Conservation (phyloP, 2,888 invertebrate species). For the Ochropacha duplaris region DNA sequence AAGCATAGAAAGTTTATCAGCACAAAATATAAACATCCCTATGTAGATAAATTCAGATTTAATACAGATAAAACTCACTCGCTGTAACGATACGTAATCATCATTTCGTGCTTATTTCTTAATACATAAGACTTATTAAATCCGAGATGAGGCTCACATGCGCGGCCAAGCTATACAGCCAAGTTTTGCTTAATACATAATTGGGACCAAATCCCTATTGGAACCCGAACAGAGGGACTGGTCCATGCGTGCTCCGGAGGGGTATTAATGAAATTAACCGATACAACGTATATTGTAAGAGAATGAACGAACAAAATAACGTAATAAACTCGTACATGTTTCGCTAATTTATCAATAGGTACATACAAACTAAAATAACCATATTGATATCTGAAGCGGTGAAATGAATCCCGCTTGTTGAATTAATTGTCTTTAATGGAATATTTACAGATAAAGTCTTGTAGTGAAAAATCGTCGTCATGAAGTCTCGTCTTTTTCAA, state of each 20-base stretch:
- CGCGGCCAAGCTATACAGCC: slow-evolving; percentile 58
- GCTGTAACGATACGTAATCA: neutral
- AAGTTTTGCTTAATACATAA: slow-evolving; percentile 76
- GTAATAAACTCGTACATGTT: neutral
- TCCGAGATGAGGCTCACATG: slow-evolving; percentile 59
- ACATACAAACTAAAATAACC: neutral
- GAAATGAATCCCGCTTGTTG: too few species aligned
- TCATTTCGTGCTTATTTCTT: slow-evolving; percentile 7
- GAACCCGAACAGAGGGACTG: slow-evolving; percentile 64
- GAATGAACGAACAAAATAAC: slow-evolving; percentile 13
- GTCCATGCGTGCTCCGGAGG: slow-evolving; percentile 70
- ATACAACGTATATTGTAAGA: slow-evolving; percentile 57
- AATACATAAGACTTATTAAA: slow-evolving; percentile 41
- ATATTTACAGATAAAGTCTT: too few species aligned
- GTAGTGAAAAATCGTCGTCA: too few species aligned
- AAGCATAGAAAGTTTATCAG: too few species aligned
- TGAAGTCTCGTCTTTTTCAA: too few species aligned
- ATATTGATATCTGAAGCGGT: too few species aligned
- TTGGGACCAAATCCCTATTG: slow-evolving; percentile 78
- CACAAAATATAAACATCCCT: too few species aligned
- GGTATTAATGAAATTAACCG: slow-evolving; percentile 79
- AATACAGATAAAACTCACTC: neutral
- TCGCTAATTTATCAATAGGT: neutral
- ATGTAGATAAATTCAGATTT: neutral
- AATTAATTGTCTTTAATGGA: too few species aligned